Base-by-base conservation (phyloP, 1,140 invertebrate species). In the Chrysoperla carnea region DNA sequence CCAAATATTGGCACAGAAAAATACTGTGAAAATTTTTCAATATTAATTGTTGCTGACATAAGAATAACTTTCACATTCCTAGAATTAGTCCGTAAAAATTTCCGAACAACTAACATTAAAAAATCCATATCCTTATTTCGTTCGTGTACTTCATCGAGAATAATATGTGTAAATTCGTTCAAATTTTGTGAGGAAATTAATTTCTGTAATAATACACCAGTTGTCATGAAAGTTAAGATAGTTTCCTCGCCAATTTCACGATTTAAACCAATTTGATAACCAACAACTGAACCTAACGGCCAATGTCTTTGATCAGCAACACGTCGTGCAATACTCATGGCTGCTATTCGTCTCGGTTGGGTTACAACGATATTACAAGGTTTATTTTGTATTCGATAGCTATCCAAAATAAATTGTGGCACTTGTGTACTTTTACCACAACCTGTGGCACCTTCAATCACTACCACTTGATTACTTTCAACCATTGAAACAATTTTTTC, bases 111-210 rank as follows among this genome's bases (percentile, higher is more conserved):
- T 12, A 95, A 69, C 6, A 99, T 56, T 5, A 96, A 62, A 57
- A 99, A 94, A 52, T 83, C 81, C 69, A 90, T 89, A 43, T 98
- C 88, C 57, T 87, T 76, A 55, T 92, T 84, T 14, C 95, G 68
- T 66, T 99, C 94, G 58, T 99, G 95, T 13, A 99, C 81, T 61
- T 95, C 87, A 63, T 92, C 92, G 6, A 99, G 64, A 52, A 99
- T 81, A 37, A 99, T 75, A 59, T 99, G 94, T 1, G 93, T 93
- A 46, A 66, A 73, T 81, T 92, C 64, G 29, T 55, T 55, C 1
- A 72, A 59, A 38, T 79, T 78, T 49, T 67, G 65, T 1, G 49
- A 41, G 44, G 72, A 75, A 43, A 94, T 85, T 5, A 92, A 51
- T 57, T 74, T 78, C 52, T 76, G 73, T 5, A 86, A 57, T 15